phyloP scores from a whole-genome alignment of 2,113 vertebrate species.

The Hypanus sabinus region DNA sequence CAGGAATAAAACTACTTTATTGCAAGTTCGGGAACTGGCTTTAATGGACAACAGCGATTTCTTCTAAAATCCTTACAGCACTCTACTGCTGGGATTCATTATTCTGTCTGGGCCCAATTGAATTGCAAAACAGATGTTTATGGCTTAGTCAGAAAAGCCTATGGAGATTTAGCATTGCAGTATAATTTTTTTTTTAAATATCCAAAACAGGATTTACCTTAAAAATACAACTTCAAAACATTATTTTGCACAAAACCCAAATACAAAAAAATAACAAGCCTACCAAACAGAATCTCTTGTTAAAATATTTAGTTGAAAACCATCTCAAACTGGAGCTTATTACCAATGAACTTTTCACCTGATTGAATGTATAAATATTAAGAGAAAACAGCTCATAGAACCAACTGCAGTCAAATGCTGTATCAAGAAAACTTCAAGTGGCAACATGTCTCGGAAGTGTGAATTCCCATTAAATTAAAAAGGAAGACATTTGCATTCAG shows the following conservation, averaged over 20 bases:
- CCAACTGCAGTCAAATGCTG: neutral
- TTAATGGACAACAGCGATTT: neutral
- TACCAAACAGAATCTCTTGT: neutral
- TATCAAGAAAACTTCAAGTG: neutral
- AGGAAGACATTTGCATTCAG: neutral
- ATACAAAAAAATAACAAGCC: neutral
- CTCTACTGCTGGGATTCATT: neutral
- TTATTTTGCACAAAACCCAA: neutral
- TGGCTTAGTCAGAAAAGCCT: neutral
- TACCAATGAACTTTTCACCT: neutral
- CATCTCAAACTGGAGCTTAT: neutral
- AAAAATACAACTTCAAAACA: neutral
- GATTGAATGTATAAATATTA: neutral
- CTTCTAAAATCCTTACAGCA: neutral
- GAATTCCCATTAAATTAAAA: neutral
- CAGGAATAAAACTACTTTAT: conserved; percentile 23
- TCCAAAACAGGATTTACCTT: neutral
- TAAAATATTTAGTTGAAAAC: neutral
- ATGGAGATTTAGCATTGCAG: neutral
- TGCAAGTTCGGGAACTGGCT: neutral
- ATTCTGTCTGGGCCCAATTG: neutral
- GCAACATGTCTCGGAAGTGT: neutral
- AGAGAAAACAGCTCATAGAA: neutral
- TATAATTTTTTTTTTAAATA: neutral
- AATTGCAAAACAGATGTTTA: conserved; percentile 5